These are phyloP conservation scores for Dyspetes luteomarginatus DNA, from an alignment of 2,888 invertebrate species.

Conservation along the genomic window DNA sequence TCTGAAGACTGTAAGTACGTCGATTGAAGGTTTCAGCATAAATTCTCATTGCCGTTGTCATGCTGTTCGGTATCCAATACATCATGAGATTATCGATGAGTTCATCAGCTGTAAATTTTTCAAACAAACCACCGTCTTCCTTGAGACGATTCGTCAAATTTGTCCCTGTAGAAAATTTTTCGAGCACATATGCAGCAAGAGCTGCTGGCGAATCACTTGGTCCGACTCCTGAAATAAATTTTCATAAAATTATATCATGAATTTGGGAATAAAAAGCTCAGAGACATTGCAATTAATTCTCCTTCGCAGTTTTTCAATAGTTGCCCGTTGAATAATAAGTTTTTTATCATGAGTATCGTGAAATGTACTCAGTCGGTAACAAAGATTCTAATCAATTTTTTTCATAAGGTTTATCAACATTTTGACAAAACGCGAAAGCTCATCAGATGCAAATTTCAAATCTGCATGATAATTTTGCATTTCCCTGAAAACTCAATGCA, in stretches of 20 bases:
- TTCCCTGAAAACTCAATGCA: too few relatives aligned
- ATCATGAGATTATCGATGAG: constrained; percentile 85
- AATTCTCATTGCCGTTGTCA: constrained; percentile 84
- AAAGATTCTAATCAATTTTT: too few relatives aligned
- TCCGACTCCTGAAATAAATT: constrained; percentile 85
- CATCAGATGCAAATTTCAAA: too few relatives aligned
- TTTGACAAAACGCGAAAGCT: too few relatives aligned
- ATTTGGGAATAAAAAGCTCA: neutral
- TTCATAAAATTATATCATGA: neutral
- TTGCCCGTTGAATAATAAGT: too few relatives aligned
- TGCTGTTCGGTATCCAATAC: constrained; percentile 85
- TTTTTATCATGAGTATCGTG: too few relatives aligned
- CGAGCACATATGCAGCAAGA: constrained; percentile 93
- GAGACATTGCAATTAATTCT: too few relatives aligned
- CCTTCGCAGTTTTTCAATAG: too few relatives aligned
- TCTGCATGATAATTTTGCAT: too few relatives aligned
- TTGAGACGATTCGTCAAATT: constrained; percentile 83
- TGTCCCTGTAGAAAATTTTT: constrained; percentile 92
- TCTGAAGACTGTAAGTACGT: constrained; percentile 73
- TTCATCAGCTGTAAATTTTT: constrained; percentile 84
- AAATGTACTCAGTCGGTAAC: too few relatives aligned
- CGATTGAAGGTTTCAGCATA: constrained; percentile 87
- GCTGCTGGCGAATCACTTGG: constrained; percentile 93
- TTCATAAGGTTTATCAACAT: too few relatives aligned
- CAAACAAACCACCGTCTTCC: constrained; percentile 87